These are phyloP conservation scores for Aelia acuminata DNA, from an alignment of 2,888 invertebrate species.

Conservation along the genomic window DNA sequence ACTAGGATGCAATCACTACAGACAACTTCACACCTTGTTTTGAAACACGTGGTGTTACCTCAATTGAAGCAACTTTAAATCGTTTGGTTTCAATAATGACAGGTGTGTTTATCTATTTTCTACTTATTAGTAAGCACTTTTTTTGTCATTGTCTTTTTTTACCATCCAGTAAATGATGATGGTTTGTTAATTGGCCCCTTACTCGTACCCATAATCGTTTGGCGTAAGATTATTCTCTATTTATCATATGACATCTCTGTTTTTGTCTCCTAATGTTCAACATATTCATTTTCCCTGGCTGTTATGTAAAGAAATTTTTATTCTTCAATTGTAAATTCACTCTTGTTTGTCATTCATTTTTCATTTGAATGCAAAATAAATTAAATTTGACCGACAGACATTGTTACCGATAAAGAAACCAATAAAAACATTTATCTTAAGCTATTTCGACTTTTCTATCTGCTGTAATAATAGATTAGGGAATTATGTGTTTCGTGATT, in stretches of 20 bases:
- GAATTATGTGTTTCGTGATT: too few relatives aligned
- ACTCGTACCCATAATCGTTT: neutral
- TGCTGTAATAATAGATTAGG: too few relatives aligned
- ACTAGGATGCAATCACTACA: too few relatives aligned
- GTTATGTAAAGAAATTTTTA: neutral
- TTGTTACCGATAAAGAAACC: too few relatives aligned
- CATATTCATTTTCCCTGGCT: neutral
- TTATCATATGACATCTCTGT: constrained; percentile 6
- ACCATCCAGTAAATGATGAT: constrained; percentile 21
- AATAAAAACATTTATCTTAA: too few relatives aligned
- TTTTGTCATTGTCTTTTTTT: neutral
- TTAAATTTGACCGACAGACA: too few relatives aligned
- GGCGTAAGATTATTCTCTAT: constrained; percentile 7
- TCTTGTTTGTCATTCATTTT: too few relatives aligned
- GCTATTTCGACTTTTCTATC: too few relatives aligned
- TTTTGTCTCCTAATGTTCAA: neutral
- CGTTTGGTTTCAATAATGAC: neutral
- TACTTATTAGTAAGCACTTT: neutral
- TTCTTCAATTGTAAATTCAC: too few relatives aligned
- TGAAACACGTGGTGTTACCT: neutral
- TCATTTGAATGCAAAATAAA: too few relatives aligned
- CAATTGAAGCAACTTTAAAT: neutral
- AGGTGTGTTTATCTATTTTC: neutral
- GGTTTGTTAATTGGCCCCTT: constrained; percentile 1
- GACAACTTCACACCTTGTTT: too few relatives aligned